Conservation (phyloP, 2,797 vertebrate genomes). For the Adrianichthys oophorus region DNA sequence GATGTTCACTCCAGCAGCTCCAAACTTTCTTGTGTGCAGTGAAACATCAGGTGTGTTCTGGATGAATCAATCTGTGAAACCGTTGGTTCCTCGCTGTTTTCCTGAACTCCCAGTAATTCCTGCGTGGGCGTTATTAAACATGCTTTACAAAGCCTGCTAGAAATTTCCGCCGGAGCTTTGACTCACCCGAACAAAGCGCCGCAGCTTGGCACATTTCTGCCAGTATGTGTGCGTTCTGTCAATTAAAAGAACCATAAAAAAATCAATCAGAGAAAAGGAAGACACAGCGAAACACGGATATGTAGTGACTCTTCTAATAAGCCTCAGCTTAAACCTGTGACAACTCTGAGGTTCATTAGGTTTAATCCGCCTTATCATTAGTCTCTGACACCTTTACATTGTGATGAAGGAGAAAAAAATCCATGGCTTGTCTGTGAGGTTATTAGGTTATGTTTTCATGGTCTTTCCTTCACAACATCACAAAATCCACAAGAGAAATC, state of each 20-base stretch:
- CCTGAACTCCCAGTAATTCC: no score
- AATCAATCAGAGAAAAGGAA: conserved; percentile 13
- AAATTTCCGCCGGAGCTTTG: conserved; percentile 37
- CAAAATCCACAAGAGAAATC: no score
- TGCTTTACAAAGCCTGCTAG: conserved; percentile 27
- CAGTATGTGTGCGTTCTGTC: conserved; percentile 15
- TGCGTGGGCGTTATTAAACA: conserved; percentile 14
- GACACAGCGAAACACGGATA: conserved; percentile 1
- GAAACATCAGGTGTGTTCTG: no score
- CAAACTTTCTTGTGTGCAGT: no score
- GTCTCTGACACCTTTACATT: not conserved
- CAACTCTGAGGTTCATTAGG: not conserved
- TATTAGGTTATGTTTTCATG: no score
- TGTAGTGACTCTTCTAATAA: conserved; percentile 4
- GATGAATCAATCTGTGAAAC: no score
- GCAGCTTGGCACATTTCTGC: not conserved
- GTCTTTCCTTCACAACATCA: no score
- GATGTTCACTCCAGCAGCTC: no score
- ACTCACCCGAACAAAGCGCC: conserved; percentile 34
- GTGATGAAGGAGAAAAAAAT: not conserved
- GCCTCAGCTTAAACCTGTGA: not conserved
- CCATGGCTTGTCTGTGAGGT: not conserved
- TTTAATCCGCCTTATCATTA: not conserved
- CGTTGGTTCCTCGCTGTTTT: no score
- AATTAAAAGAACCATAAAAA: conserved; percentile 26